Base-by-base conservation (phyloP, 2,797 vertebrate genomes). In the Acridotheres tristis region DNA sequence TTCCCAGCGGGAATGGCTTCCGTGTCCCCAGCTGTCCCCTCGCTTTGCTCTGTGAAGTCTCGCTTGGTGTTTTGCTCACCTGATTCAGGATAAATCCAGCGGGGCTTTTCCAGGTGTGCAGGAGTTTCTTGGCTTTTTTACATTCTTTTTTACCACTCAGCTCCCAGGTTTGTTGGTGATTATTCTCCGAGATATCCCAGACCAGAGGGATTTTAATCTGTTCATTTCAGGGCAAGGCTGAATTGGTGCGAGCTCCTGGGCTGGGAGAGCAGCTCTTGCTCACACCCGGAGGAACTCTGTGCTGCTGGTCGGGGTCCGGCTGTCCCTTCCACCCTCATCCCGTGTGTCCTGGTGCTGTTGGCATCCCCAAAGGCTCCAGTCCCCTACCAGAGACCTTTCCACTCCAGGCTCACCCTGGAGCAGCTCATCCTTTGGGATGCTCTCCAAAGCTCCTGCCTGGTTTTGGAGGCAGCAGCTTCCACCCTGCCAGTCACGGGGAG, bases 401-500 rank as follows among this genome's bases (percentile, higher is more conserved):
- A 23, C 34, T 26, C 40, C 30, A 20, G 59, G 43, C 59, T 54
- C 67, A 7, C 5, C 25, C 59, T 1, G 1, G 32, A 2, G 7
- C 10, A 36, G 10, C 38, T 51, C 67, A 55, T 26, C 36, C n/a
- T 32, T 29, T 1, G 2, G 62, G 38, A 42, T 57, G 32, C 15
- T 82, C 36, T 45, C 47, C 43, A 47, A 18, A 62, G 38, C 55
- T 45, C 55, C 38, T 22, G 48, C 51, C 73, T 5, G 3, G 32
- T 10, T 45, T 42, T 2, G 6, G 59, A 36, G 40, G 43, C 55
- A 65, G 84, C 72, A 42, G 29, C 26, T 48, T 25, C n/a, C 45
- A 69, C 32, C 32, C 42, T 1, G 0, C 14, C 4, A 1, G n/a
- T 58, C 0, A 0, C 16, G 34, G 71, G 66, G 26, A 47, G 61